Evolutionary conservation across 2,113 vertebrate genomes (phyloP).

Genomic region (Calidris pygmaea): DNA sequence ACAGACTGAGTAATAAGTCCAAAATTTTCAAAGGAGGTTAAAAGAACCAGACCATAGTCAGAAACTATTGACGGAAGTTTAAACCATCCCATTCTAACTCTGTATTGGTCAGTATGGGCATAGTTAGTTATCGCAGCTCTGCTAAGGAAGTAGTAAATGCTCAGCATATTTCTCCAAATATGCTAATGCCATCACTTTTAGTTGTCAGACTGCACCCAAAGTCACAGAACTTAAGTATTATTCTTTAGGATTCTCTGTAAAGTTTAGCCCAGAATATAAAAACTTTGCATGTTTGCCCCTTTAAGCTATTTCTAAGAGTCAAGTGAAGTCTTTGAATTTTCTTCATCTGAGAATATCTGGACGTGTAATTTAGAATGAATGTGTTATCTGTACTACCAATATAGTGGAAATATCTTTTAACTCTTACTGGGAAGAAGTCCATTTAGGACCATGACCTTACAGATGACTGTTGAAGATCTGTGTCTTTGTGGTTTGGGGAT

Average conservation of each 20-base stretch:
- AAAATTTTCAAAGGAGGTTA: neutral
- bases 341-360: neutral
- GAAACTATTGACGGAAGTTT: neutral
- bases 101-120: accelerated
- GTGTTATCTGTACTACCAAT: neutral
- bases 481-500: neutral
- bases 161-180: neutral
- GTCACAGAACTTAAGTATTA: neutral
- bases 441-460: neutral
- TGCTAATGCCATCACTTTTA: neutral
- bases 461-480: neutral
- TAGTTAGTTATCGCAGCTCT: neutral
- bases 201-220: neutral
- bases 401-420: neutral
- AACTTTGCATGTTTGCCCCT: accelerated
- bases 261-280: neutral
- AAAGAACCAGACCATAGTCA: neutral
- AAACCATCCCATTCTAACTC: neutral
- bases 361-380: neutral
- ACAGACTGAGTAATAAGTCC: neutral
- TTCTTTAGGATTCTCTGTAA: neutral
- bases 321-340: neutral
- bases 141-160: neutral
- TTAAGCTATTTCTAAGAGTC: neutral
- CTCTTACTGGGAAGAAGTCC: neutral